phyloP scores from a whole-genome alignment of 2,888 invertebrate species.

The Zaprionus bogoriensis region DNA sequence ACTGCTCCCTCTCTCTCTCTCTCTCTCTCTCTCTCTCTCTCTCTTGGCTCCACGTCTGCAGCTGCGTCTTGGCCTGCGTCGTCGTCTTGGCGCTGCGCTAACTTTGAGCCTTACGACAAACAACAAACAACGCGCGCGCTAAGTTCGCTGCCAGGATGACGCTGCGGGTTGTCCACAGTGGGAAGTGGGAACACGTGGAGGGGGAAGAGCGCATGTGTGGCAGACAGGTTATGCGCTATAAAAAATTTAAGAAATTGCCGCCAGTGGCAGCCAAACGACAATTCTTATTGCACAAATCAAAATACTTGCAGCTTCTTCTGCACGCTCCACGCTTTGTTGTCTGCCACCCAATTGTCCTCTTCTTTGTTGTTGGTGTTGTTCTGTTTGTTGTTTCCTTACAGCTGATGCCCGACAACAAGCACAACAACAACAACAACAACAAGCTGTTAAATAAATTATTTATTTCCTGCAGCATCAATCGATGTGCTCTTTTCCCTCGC shows the following conservation, averaged over 20 bases:
- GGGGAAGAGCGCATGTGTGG: conserved; percentile 73
- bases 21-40: background rate
- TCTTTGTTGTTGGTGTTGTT: background rate
- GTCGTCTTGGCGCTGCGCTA: conserved; percentile 28
- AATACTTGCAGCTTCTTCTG: conserved; percentile 54
- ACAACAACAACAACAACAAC: conserved; percentile 34
- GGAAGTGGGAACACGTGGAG: background rate
- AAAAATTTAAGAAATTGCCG: conserved; percentile 77
- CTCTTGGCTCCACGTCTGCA: no score
- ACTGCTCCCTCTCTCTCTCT: background rate
- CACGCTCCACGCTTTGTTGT: conserved; percentile 43
- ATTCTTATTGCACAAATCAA: conserved; percentile 78
- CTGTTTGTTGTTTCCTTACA: conserved; percentile 49
- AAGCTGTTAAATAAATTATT: conserved; percentile 69
- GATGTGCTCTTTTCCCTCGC: background rate
- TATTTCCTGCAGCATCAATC: conserved; percentile 48
- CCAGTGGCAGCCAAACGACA: conserved; percentile 70
- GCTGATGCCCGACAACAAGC: conserved; percentile 60
- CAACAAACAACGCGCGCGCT: conserved; percentile 37
- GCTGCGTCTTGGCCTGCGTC: conserved; percentile 6
- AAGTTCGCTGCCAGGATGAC: conserved; percentile 33
- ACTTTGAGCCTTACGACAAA: conserved; percentile 60
- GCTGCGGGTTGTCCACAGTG: conserved; percentile 23
- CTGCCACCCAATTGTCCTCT: conserved; percentile 11
- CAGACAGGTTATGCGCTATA: conserved; percentile 77